These are phyloP conservation scores for Zosterops lateralis DNA, from an alignment of 2,113 vertebrate species.

Conservation along the genomic window DNA sequence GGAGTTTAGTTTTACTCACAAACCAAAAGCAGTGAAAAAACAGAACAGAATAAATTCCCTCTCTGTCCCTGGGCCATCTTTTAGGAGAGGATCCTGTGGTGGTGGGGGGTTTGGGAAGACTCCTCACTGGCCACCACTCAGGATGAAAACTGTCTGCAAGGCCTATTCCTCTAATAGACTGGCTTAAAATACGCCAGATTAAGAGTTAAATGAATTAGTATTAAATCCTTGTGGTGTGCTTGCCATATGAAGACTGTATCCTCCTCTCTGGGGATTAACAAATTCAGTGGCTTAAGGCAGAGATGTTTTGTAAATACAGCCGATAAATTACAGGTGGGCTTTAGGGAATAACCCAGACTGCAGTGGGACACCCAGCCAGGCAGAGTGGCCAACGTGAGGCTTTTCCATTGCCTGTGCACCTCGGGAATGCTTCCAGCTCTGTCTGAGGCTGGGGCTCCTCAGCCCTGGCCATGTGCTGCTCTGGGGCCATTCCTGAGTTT, in stretches of 20 bases:
- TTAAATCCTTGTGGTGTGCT: neutral
- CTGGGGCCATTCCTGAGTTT: neutral
- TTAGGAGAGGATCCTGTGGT: neutral
- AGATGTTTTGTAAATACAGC: neutral
- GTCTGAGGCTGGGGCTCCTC: neutral
- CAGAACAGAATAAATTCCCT: neutral
- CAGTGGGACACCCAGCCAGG: neutral
- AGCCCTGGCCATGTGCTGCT: neutral
- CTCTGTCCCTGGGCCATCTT: neutral
- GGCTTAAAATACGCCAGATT: conserved; percentile 20
- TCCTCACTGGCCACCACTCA: neutral
- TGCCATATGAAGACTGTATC: neutral
- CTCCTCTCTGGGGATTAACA: neutral
- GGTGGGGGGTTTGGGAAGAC: neutral
- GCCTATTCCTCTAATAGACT: neutral
- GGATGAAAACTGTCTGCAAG: neutral
- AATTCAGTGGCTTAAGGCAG: conserved; percentile 2
- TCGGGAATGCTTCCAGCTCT: conserved; percentile 1
- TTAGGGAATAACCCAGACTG: neutral
- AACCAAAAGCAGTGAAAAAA: neutral
- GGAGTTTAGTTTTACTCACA: too few relatives aligned
- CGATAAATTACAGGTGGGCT: neutral
- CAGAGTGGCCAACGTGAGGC: neutral
- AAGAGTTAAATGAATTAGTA: neutral
- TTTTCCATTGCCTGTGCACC: conserved; percentile 10